Evolutionary conservation across 1,140 invertebrate species (phyloP), one percentile per base, ranked within the genome.

Genomic region (Bombus superbus): DNA sequence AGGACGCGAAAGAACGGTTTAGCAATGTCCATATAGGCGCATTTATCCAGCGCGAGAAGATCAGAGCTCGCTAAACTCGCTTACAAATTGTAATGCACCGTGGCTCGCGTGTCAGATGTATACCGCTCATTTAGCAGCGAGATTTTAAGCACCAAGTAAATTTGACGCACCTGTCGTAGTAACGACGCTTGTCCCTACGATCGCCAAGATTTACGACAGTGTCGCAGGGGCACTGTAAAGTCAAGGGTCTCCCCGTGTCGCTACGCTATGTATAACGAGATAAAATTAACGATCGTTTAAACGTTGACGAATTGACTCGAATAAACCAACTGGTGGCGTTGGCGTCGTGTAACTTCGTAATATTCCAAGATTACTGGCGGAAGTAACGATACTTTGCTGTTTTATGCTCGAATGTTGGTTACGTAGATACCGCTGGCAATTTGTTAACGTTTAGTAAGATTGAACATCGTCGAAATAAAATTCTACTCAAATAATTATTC

Each of bases 131-230:
- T 81, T 73, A 53, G 53, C 53, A 68, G 59, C 47, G 57, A 83
- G 83, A 44, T 89, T 89, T 89, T 83, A 77, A 82, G 86, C 84
- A 77, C 66, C 68, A n/a, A 83, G 68, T 89, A 89, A 89, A 89
- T 86, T 86, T 72, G 79, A 89, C 87, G 79, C 88, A 89, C 77
- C 88, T 89, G 88, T 81, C 75, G 79, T 80, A 78, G 68, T 83
- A 89, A 89, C 81, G 77, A 53, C 84, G 72, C 83, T 86, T 83
- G 80, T 80, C 69, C 75, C 64, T 73, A 10, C 59, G 66, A 89
- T 66, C 84, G 32, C 25, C 15, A 25, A 89, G 72, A 89, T 89
- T 89, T 89, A 89, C 82, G 76, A 38, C 57, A n/a, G 38, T 38
- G 75, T 77, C 75, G 75, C 72, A 86, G 75, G 53, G 75, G 83